Evolutionary conservation across 2,888 invertebrate species (phyloP).

Genomic region (Beris chalybata): DNA sequence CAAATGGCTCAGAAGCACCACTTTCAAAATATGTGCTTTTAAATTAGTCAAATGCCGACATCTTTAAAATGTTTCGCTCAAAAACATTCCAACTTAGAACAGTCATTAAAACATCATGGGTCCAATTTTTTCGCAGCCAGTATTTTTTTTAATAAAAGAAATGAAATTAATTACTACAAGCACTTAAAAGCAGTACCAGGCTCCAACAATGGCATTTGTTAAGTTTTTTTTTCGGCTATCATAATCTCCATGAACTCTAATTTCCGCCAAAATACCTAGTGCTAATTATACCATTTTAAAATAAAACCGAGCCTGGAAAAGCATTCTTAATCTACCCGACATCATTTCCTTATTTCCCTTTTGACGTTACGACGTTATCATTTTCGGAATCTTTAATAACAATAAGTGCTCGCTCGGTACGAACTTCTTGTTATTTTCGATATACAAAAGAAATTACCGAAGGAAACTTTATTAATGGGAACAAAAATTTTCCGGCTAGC

Average conservation of each 20-base stretch:
- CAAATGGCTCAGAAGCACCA: no score
- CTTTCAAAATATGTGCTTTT: no score
- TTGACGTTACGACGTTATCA: constrained; percentile 12
- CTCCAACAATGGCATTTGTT: no score
- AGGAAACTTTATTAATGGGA: constrained; percentile 8
- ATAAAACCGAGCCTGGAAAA: constrained; percentile 4
- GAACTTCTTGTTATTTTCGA: constrained; percentile 15
- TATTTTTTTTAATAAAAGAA: no score
- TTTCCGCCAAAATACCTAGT: constrained; percentile 8
- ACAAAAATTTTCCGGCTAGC: constrained; percentile 14
- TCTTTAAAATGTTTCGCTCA: no score
- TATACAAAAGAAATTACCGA: constrained; percentile 19
- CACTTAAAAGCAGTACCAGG: no score
- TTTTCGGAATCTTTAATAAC: constrained; percentile 26
- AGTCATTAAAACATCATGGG: no score
- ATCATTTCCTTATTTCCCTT: background rate
- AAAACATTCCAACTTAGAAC: no score
- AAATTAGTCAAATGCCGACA: no score
- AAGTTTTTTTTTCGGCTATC: no score
- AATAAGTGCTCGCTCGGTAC: constrained; percentile 21
- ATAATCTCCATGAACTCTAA: constrained; percentile 2
- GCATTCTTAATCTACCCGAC: constrained; percentile 13
- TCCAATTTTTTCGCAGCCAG: no score
- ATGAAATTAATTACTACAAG: no score
- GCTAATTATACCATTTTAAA: constrained; percentile 13